Evolutionary conservation across 53 echinoderm and acorn worm genomes (phyloP).

Genomic region (Arbacia lixula): DNA sequence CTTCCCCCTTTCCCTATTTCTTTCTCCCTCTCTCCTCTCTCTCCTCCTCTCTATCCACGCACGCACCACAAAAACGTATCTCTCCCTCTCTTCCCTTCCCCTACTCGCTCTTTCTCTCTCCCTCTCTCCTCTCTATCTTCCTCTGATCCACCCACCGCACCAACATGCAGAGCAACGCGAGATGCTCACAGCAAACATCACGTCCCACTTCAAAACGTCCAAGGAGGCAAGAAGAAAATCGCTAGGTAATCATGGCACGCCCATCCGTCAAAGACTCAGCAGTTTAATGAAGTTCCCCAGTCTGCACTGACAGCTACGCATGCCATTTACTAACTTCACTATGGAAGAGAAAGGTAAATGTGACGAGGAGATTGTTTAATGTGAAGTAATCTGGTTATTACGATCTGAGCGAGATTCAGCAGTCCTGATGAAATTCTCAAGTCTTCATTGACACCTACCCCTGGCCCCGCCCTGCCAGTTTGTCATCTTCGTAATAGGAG

Average conservation of each 20-base stretch:
- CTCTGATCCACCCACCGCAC: no score
- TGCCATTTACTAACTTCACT: no score
- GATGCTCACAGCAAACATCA: conserved; percentile 35
- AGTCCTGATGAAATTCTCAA: no score
- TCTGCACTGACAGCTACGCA: neutral
- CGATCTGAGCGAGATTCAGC: no score
- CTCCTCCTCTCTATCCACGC: neutral
- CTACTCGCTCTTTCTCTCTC: neutral
- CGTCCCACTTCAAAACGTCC: conserved; percentile 11
- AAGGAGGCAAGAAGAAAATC: conserved; percentile 15
- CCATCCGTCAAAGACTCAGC: conserved; percentile 24
- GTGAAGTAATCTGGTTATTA: no score
- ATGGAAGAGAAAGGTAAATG: no score
- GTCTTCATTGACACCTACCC: no score
- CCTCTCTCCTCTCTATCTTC: no score
- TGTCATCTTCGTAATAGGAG: no score
- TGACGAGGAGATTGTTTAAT: no score
- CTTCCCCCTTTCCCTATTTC: neutral
- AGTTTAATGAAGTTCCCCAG: conserved; percentile 38
- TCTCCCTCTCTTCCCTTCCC: neutral
- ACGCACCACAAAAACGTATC: neutral
- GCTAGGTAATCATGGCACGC: conserved; percentile 1
- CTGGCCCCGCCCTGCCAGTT: no score
- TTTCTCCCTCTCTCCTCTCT: neutral
- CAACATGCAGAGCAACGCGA: conserved; percentile 32